phyloP scores from a whole-genome alignment of 2,888 invertebrate species.

The Pilophorus perplexus region DNA sequence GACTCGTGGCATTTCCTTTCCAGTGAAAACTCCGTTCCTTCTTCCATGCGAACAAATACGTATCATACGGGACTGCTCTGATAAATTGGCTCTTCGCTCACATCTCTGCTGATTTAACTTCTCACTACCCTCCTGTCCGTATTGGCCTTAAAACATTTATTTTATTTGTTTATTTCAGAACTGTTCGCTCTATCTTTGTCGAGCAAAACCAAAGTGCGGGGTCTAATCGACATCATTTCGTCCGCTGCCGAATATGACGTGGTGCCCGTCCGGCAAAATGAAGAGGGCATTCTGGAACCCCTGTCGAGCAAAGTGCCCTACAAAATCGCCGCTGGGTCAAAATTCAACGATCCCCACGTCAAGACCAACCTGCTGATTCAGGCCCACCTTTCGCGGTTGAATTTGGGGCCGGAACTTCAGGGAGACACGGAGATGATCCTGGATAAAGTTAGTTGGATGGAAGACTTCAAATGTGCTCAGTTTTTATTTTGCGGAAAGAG shows the following conservation, averaged over 20 bases:
- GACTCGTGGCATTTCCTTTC: too few species aligned
- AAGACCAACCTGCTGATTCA: constrained; percentile 95
- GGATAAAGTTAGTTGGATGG: constrained; percentile 70
- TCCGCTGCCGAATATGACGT: constrained; percentile 96
- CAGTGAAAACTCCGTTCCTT: too few species aligned
- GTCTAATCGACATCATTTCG: constrained; percentile 94
- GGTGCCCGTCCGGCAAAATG: constrained; percentile 90
- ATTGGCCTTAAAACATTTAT: too few species aligned
- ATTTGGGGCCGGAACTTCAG: constrained; percentile 92
- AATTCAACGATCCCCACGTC: constrained; percentile 93
- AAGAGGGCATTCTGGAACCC: constrained; percentile 79
- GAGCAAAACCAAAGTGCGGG: constrained; percentile 95
- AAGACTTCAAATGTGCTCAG: neutral
- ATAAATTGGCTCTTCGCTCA: too few species aligned
- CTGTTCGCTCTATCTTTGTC: constrained; percentile 95
- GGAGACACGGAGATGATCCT: constrained; percentile 91
- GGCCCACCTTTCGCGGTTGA: constrained; percentile 91
- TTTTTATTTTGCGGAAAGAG: neutral
- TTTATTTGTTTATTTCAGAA: constrained; percentile 58
- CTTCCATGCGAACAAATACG: too few species aligned
- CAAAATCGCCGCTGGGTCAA: constrained; percentile 60
- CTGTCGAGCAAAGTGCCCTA: constrained; percentile 61
- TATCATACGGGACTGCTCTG: too few species aligned
- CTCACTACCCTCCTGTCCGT: too few species aligned
- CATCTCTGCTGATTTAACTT: too few species aligned